These are phyloP conservation scores for Neodiprion pinetum DNA, from an alignment of 1,140 invertebrate species.

Conservation along the genomic window DNA sequence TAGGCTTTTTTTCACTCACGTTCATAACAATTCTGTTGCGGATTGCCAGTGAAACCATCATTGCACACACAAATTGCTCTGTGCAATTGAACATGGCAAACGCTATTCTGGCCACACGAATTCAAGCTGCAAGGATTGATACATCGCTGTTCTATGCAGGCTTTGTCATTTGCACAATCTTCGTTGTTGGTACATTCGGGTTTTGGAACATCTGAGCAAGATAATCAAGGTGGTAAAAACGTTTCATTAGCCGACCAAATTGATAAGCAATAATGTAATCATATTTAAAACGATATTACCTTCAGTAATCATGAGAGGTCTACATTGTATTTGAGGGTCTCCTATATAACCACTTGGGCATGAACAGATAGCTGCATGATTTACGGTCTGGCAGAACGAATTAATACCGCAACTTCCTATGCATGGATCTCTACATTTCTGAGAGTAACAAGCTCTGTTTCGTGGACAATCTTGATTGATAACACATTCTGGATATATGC, in stretches of 20 bases:
- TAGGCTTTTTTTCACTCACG: conserved; percentile 61
- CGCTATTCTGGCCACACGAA: conserved; percentile 81
- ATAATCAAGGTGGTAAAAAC: conserved; percentile 14
- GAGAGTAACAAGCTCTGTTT: conserved; percentile 80
- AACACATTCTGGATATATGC: conserved; percentile 85
- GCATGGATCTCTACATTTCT: conserved; percentile 84
- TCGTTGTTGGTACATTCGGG: conserved; percentile 81
- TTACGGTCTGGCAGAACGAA: conserved; percentile 81
- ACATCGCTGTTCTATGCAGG: conserved; percentile 82
- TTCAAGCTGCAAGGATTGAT: conserved; percentile 77
- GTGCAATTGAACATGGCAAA: conserved; percentile 82
- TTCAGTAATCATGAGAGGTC: conserved; percentile 54
- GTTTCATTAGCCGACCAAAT: conserved; percentile 13
- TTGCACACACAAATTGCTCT: conserved; percentile 84
- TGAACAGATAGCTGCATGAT: conserved; percentile 82
- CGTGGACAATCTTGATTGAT: conserved; percentile 84
- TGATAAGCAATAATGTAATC: conserved; percentile 25
- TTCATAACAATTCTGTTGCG: conserved; percentile 78
- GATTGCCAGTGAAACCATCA: conserved; percentile 85
- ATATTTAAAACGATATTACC: conserved; percentile 12
- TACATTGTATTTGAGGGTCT: conserved; percentile 79
- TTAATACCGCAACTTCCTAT: conserved; percentile 83
- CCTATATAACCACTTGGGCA: conserved; percentile 82
- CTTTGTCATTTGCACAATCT: conserved; percentile 85
- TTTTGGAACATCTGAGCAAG: conserved; percentile 60